Evolutionary conservation across 2,113 vertebrate genomes (phyloP).

Genomic region (Herpailurus yagouaroundi): DNA sequence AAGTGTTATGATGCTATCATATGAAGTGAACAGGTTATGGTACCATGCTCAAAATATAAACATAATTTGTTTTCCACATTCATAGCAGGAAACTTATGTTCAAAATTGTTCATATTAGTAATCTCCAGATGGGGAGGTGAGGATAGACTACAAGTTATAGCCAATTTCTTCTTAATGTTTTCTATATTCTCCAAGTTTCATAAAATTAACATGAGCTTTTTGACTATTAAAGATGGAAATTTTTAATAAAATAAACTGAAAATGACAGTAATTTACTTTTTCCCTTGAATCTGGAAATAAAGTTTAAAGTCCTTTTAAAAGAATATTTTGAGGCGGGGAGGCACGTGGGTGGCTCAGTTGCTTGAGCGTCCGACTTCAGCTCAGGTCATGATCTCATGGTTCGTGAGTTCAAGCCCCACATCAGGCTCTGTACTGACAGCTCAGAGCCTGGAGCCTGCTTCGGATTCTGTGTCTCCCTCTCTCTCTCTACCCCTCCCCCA

Average conservation of each 20-base stretch:
- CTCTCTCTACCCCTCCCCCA: too few relatives aligned
- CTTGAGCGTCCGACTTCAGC: too few relatives aligned
- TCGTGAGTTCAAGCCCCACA: too few relatives aligned
- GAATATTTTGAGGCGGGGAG: too few relatives aligned
- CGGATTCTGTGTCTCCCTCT: too few relatives aligned
- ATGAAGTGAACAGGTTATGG: not conserved
- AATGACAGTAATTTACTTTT: not conserved
- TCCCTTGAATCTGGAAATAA: not conserved
- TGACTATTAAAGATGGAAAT: not conserved
- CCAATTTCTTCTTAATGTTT: not conserved
- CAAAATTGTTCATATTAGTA: not conserved
- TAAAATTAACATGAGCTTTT: not conserved
- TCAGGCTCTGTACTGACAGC: too few relatives aligned
- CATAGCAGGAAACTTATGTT: not conserved
- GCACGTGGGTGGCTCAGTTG: too few relatives aligned
- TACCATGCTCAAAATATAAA: not conserved
- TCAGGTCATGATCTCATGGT: too few relatives aligned
- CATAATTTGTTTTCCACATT: not conserved
- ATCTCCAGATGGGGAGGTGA: not conserved
- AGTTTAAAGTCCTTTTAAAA: not conserved
- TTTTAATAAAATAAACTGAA: not conserved
- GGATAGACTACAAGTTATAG: not conserved
- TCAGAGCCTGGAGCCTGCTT: too few relatives aligned
- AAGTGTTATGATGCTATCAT: not conserved
- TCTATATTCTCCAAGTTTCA: not conserved